Evolutionary conservation across 2,888 invertebrate genomes (phyloP), one percentile per base, ranked within the genome.

Genomic region (Zele albiditarsus): DNA sequence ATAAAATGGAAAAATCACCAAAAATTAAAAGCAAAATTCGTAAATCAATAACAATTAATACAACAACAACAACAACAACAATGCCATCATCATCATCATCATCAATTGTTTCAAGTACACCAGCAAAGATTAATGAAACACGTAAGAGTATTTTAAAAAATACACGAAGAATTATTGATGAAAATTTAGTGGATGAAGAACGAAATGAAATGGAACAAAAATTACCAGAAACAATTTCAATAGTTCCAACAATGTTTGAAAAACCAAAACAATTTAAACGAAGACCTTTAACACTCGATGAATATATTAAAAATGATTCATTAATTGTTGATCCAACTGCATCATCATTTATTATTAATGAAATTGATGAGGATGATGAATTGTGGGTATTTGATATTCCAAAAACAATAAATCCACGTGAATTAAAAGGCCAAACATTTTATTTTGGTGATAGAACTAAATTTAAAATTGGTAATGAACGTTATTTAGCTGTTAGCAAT

Each of bases 381-480:
- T 58, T 85, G 8, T 86, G 85, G 84, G 71, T 86, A 4, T 81
- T 86, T 80, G 83, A 86, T 53, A 78, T 86, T 71, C 86, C 86
- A 23, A 80, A 77, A 73, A 83, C 82, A 28, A 82, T 85, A 33
- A 81, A 86, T 70, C 84, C 85, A 0, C 73, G 71, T 10, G 80
- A 84, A 46, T 75, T 86, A 10, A 71, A 68, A 20, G 84, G 82
- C 14, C 84, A 84, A 23, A 79, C 63, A 3, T 77, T 86, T 49
- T 57, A 68, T 5, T 79, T 85, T 25, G 84, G 83, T 20, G 78
- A 82, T 3, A 84, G 83, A 68, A 80, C 84, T 0, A 84, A 84
- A 74, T 74, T 86, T 10, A 85, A 81, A 77, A 71, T 85, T 33
- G 82, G 78, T 0, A 73, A 80, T 2, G 81, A 83, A 65, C 77